phyloP scores from a whole-genome alignment of 2,888 invertebrate genomes.

The Achlya flavicornis region DNA sequence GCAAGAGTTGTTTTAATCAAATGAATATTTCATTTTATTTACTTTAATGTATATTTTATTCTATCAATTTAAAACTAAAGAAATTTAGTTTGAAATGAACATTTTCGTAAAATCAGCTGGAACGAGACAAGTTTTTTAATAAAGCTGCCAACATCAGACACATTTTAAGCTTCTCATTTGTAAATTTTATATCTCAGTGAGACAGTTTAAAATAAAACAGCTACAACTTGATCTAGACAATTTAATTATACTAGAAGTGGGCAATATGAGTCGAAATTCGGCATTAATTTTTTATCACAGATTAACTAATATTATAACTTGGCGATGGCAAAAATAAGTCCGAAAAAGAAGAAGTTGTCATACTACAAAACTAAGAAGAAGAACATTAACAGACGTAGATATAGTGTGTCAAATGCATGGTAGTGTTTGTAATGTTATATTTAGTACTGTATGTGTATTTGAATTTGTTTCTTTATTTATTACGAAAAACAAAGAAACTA shows the following conservation, averaged over 20 bases:
- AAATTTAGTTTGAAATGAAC: background rate
- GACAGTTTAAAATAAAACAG: background rate
- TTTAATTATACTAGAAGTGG: background rate
- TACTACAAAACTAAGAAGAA: too few species aligned
- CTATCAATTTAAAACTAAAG: background rate
- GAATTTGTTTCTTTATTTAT: too few species aligned
- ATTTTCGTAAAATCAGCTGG: background rate
- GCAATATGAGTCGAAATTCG: too few species aligned
- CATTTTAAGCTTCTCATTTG: background rate
- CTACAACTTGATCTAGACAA: background rate
- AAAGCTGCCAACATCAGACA: background rate
- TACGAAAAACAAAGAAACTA: too few species aligned
- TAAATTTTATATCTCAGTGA: background rate
- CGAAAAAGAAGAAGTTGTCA: too few species aligned
- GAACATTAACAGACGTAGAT: too few species aligned
- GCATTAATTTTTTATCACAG: background rate
- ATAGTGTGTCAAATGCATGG: too few species aligned
- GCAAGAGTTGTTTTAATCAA: background rate
- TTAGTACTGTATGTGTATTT: too few species aligned
- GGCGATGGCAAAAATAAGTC: too few species aligned
- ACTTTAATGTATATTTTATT: background rate
- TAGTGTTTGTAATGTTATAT: too few species aligned
- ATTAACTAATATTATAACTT: too few species aligned
- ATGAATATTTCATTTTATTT: background rate
- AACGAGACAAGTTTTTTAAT: slow-evolving; percentile 1